Conservation (phyloP, 2,113 vertebrate species). For the Cinclus cinclus region DNA sequence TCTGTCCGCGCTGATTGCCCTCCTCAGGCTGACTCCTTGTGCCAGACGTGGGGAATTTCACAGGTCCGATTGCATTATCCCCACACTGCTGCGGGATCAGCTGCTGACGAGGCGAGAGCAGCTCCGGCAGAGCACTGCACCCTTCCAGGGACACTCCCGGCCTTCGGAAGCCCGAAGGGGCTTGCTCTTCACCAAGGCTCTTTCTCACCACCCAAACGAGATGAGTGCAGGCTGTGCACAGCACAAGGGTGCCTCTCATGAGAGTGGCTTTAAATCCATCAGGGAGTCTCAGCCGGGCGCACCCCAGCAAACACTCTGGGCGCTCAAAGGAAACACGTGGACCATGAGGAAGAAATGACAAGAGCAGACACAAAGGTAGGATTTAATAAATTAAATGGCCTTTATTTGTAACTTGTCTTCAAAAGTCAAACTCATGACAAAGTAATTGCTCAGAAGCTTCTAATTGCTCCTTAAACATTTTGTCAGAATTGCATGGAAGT, state of each 20-base stretch:
- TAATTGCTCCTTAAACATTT: conserved; percentile 53
- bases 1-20: not conserved
- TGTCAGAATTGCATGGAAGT: conserved; percentile 73
- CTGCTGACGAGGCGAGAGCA: conserved; percentile 21
- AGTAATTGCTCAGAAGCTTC: conserved; percentile 40
- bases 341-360: not conserved
- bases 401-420: conserved; percentile 73
- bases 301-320: not conserved
- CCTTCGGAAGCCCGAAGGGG: not conserved
- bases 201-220: too few relatives aligned
- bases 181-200: not conserved
- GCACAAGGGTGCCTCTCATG: accelerated
- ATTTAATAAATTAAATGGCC: conserved; percentile 71
- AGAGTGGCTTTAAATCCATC: accelerated
- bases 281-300: not conserved
- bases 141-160: not conserved
- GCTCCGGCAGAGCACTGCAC: not conserved
- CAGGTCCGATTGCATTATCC: conserved; percentile 26
- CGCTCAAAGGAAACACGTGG: not conserved
- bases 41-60: conserved; percentile 32
- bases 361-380: not conserved
- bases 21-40: not conserved
- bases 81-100: not conserved
- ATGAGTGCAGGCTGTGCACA: not conserved
- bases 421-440: conserved; percentile 71